These are phyloP conservation scores for Aegithalos caudatus DNA, from an alignment of 2,113 vertebrate species.

Conservation along the genomic window DNA sequence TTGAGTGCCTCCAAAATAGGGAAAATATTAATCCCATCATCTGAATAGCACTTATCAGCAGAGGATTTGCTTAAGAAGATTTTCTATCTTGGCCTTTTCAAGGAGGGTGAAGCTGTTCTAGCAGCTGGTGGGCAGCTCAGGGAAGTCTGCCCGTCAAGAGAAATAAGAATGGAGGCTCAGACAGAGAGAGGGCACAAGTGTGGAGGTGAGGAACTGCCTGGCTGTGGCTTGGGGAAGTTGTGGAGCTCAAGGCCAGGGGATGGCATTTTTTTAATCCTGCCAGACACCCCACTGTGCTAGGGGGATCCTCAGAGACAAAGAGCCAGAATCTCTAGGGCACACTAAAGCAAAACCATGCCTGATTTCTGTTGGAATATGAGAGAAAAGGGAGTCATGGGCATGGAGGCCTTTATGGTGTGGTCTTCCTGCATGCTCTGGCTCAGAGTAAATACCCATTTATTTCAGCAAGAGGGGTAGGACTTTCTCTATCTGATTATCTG, in stretches of 20 bases:
- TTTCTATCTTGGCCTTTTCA: constrained; percentile 25
- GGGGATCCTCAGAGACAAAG: neutral
- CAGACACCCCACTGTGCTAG: accelerated
- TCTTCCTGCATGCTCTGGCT: neutral
- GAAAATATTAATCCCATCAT: constrained; percentile 40
- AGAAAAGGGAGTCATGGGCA: neutral
- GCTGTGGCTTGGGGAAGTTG: accelerated
- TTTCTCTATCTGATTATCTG: neutral
- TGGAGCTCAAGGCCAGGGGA: neutral
- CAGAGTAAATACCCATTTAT: neutral
- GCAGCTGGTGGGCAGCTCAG: neutral
- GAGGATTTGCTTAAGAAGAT: constrained; percentile 30
- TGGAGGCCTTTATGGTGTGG: accelerated
- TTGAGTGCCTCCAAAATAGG: neutral
- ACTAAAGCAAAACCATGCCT: neutral
- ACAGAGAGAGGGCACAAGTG: accelerated
- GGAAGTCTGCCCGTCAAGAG: neutral
- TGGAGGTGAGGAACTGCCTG: neutral
- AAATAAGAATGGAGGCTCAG: neutral
- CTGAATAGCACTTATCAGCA: constrained; percentile 30
- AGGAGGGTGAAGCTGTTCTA: neutral
- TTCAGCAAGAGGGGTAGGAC: neutral
- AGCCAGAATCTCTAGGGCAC: neutral
- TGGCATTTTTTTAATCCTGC: neutral
- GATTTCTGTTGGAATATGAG: neutral